Evolutionary conservation across 2,113 vertebrate genomes (phyloP).

Genomic region (Octodon degus): DNA sequence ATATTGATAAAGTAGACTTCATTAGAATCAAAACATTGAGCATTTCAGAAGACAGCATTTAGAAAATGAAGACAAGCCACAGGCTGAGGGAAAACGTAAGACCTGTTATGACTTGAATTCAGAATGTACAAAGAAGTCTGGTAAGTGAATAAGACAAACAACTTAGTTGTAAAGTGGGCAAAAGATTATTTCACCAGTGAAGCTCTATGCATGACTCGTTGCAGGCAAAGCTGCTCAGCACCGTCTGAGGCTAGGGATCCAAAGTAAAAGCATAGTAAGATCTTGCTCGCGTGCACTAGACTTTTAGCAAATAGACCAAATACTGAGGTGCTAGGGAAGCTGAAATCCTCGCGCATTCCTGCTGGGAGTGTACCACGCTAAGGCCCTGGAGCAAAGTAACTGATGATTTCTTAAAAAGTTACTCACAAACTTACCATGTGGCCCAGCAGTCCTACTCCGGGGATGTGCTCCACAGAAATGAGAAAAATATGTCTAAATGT

Average conservation of each 20-base stretch:
- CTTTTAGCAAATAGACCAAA: background rate
- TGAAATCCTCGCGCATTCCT: background rate
- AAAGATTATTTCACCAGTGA: background rate
- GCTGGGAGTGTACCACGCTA: background rate
- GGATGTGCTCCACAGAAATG: constrained; percentile 3
- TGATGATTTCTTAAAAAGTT: constrained; percentile 31
- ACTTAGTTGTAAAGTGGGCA: background rate
- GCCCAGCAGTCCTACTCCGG: background rate
- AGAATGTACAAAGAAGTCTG: background rate
- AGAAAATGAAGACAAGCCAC: constrained; percentile 6
- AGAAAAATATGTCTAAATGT: background rate
- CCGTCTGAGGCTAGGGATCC: background rate
- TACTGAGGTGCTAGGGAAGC: background rate
- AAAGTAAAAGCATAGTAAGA: background rate
- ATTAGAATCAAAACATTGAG: constrained; percentile 38
- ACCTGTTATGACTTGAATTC: background rate
- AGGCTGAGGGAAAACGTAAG: background rate
- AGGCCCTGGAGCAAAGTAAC: background rate
- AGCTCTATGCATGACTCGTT: background rate
- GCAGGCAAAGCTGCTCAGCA: background rate
- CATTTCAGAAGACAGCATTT: background rate
- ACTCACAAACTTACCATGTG: background rate
- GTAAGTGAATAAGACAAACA: background rate
- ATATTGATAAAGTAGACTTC: background rate
- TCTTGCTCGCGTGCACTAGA: background rate